Conservation (phyloP, 2,888 invertebrate species). For the Spicauda simplicius region DNA sequence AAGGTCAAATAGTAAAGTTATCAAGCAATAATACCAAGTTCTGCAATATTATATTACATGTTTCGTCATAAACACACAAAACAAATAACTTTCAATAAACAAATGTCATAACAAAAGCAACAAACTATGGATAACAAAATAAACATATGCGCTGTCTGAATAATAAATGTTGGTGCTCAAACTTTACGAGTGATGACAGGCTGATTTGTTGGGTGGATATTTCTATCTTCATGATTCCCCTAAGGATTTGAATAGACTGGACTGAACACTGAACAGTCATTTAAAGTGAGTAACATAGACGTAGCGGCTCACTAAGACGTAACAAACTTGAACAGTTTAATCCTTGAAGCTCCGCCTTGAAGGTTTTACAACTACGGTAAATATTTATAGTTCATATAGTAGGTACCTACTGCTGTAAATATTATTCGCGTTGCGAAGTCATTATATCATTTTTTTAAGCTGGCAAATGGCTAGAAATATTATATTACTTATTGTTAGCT, state of each 20-base stretch:
- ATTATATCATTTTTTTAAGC: too few species aligned
- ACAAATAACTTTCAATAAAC: neutral
- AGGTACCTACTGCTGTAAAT: neutral
- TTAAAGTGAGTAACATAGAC: conserved; percentile 52
- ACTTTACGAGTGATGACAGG: conserved; percentile 48
- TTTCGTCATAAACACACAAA: neutral
- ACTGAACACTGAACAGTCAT: conserved; percentile 66
- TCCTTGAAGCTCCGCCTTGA: conserved; percentile 46
- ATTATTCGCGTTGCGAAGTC: neutral
- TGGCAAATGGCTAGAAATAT: too few species aligned
- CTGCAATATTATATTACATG: neutral
- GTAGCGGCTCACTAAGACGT: conserved; percentile 62
- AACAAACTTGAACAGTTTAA: conserved; percentile 67
- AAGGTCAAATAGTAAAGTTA: neutral
- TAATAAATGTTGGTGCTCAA: conserved; percentile 31
- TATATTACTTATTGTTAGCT: too few species aligned
- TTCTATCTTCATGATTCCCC: conserved; percentile 69
- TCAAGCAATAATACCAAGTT: neutral
- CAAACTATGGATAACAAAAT: conserved; percentile 2
- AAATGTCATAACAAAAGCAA: conserved; percentile 4
- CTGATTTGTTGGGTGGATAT: conserved; percentile 58
- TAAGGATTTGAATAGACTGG: conserved; percentile 57
- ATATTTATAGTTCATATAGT: neutral
- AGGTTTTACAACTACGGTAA: conserved; percentile 15
- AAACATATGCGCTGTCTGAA: conserved; percentile 22